phyloP scores from a whole-genome alignment of 2,888 invertebrate genomes.

The Sisyra terminalis region DNA sequence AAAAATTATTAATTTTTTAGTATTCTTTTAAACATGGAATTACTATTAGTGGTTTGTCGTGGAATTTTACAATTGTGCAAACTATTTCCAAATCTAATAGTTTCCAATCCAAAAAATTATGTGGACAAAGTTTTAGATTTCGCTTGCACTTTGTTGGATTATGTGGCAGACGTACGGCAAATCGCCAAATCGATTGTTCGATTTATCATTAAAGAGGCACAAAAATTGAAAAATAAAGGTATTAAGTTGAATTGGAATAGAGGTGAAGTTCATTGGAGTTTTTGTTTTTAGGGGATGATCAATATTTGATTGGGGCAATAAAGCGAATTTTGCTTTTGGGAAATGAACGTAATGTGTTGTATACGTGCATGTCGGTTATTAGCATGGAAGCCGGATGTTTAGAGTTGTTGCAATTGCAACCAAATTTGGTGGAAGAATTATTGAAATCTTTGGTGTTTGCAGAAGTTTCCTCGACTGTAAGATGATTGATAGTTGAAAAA shows the following conservation, averaged over 20 bases:
- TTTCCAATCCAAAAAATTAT: slow-evolving; percentile 36
- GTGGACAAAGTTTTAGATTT: slow-evolving; percentile 29
- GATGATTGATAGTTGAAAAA: too few relatives aligned
- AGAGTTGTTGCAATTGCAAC: slow-evolving; percentile 21
- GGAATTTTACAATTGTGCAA: slow-evolving; percentile 18
- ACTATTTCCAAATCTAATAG: slow-evolving; percentile 32
- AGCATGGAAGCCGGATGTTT: slow-evolving; percentile 22
- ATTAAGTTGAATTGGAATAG: slow-evolving; percentile 13
- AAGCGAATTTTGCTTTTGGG: slow-evolving; percentile 13
- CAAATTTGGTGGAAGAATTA: slow-evolving; percentile 23
- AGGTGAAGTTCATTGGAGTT: slow-evolving; percentile 17
- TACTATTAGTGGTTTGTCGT: not conserved
- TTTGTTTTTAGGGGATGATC: slow-evolving; percentile 11
- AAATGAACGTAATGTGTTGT: slow-evolving; percentile 15
- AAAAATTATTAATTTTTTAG: not conserved
- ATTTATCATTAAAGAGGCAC: slow-evolving; percentile 26
- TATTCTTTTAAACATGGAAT: not conserved
- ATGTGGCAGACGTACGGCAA: slow-evolving; percentile 32
- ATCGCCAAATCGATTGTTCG: slow-evolving; percentile 33
- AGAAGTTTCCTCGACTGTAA: slow-evolving; percentile 26
- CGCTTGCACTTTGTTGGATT: too few relatives aligned
- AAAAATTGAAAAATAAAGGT: slow-evolving; percentile 14
- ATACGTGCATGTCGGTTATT: slow-evolving; percentile 17
- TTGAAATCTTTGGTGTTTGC: slow-evolving; percentile 23
- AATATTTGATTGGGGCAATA: slow-evolving; percentile 11